Evolutionary conservation across 1,140 invertebrate genomes (phyloP).

Genomic region (Apolygus lucorum): DNA sequence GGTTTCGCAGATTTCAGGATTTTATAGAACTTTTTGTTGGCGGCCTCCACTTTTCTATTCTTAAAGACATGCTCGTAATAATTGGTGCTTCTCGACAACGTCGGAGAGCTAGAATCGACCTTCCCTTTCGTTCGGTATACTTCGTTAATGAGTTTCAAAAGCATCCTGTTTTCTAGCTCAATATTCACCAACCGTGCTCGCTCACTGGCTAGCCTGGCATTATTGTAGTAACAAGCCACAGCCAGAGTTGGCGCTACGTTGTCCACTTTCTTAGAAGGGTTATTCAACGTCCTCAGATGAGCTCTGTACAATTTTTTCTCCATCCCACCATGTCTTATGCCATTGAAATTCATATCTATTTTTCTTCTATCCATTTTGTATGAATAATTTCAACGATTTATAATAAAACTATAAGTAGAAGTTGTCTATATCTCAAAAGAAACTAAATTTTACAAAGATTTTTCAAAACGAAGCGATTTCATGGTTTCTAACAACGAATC

Average conservation of each 20-base stretch:
- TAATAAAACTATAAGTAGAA: too few relatives aligned
- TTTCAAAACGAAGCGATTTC: too few relatives aligned
- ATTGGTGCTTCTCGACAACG: not conserved
- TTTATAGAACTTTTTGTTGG: not conserved
- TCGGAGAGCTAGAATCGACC: not conserved
- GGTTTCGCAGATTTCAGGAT: not conserved
- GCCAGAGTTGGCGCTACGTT: not conserved
- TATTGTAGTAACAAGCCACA: not conserved
- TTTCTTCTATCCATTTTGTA: slow-evolving; percentile 4
- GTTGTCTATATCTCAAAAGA: too few relatives aligned
- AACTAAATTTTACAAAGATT: too few relatives aligned
- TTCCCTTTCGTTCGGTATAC: slow-evolving; percentile 25
- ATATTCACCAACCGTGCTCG: not conserved
- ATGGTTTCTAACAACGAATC: too few relatives aligned
- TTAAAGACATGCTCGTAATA: not conserved
- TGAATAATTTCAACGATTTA: too few relatives aligned
- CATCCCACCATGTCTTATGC: not conserved
- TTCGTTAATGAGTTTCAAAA: slow-evolving; percentile 22
- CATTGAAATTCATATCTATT: slow-evolving; percentile 17
- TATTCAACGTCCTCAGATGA: not conserved
- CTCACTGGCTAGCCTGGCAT: not conserved
- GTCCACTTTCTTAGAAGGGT: not conserved
- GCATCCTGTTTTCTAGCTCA: slow-evolving; percentile 21
- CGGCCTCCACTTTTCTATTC: not conserved
- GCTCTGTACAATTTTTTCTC: not conserved